These are phyloP conservation scores for Zoanthus solanderi DNA, from an alignment of 92 coral and sea anemone species.

Conservation along the genomic window DNA sequence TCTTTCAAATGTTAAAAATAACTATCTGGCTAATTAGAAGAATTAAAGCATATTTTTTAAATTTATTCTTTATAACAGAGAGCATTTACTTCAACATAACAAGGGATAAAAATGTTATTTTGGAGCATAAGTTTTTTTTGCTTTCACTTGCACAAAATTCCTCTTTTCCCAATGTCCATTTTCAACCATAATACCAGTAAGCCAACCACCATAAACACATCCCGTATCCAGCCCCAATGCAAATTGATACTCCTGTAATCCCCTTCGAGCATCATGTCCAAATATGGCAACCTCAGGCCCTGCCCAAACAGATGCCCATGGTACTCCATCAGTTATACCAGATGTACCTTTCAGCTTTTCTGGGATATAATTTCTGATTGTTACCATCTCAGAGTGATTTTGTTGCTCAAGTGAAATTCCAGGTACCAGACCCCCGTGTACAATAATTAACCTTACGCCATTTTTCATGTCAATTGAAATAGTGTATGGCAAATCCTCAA, in stretches of 20 bases:
- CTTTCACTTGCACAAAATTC: slow-evolving; percentile 66
- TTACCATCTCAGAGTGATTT: slow-evolving; percentile 69
- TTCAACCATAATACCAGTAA: slow-evolving; percentile 77
- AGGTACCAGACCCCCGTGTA: slow-evolving; percentile 81
- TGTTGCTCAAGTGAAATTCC: slow-evolving; percentile 71
- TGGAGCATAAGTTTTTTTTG: slow-evolving; percentile 57
- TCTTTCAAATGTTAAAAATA: no score
- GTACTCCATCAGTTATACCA: slow-evolving; percentile 59
- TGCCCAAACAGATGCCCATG: slow-evolving; percentile 79
- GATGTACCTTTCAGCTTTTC: slow-evolving; percentile 64
- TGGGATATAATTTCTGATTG: slow-evolving; percentile 73
- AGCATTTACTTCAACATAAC: no score
- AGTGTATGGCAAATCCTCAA: slow-evolving; percentile 71
- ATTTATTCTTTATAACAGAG: no score
- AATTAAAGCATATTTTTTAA: no score
- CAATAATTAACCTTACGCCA: slow-evolving; percentile 58
- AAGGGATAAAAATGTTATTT: background rate
- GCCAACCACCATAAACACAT: slow-evolving; percentile 77
- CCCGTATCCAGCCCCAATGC: slow-evolving; percentile 80
- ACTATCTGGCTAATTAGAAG: no score
- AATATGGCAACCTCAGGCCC: slow-evolving; percentile 79
- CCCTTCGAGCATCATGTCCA: slow-evolving; percentile 88
- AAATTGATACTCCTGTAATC: slow-evolving; percentile 64
- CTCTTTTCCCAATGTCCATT: slow-evolving; percentile 66
- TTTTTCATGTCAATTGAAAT: slow-evolving; percentile 70